A percentile compares a stretch with the other conserved stretches of the same genome.
phyloP scores from a whole-genome alignment of 2,888 invertebrate genomes.

The Sinelater perroti region DNA sequence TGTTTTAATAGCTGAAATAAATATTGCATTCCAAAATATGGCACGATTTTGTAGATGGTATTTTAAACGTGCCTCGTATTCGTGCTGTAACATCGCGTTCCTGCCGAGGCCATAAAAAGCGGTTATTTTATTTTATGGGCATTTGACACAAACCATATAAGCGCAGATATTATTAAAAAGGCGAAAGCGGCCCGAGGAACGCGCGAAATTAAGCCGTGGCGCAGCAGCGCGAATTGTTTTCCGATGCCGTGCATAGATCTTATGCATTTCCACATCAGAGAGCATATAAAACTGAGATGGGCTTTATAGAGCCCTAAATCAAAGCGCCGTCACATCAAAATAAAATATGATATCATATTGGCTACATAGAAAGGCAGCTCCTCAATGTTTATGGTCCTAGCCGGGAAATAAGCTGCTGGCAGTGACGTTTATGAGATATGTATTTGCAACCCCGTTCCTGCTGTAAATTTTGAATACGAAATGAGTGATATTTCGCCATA shows the following conservation, averaged over 20 bases:
- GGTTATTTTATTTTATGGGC: no score
- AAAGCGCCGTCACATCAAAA: slow-evolving; percentile 58
- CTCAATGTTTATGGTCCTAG: slow-evolving; percentile 56
- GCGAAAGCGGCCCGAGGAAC: no score
- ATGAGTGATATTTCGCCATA: slow-evolving; percentile 44
- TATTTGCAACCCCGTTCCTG: slow-evolving; percentile 45
- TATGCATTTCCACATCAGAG: slow-evolving; percentile 46
- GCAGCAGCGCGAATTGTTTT: slow-evolving; percentile 41
- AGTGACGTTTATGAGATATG: slow-evolving; percentile 61
- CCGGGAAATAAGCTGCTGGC: slow-evolving; percentile 55
- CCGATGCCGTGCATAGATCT: slow-evolving; percentile 42
- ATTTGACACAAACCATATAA: no score
- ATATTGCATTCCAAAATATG: no score
- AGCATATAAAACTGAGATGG: slow-evolving; percentile 52
- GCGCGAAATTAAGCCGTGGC: no score
- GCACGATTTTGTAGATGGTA: no score
- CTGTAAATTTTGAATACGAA: slow-evolving; percentile 45
- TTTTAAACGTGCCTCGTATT: no score
- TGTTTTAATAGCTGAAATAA: no score
- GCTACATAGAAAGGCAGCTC: slow-evolving; percentile 58
- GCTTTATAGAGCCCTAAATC: slow-evolving; percentile 58
- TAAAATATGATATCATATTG: slow-evolving; percentile 59
- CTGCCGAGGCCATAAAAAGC: no score
- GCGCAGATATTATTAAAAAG: no score
- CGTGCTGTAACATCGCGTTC: no score